Percentiles rank a stretch among this genome's conserved stretches.
Conservation (phyloP, 1,140 invertebrate genomes). For the Drosophila nigromelanica region DNA sequence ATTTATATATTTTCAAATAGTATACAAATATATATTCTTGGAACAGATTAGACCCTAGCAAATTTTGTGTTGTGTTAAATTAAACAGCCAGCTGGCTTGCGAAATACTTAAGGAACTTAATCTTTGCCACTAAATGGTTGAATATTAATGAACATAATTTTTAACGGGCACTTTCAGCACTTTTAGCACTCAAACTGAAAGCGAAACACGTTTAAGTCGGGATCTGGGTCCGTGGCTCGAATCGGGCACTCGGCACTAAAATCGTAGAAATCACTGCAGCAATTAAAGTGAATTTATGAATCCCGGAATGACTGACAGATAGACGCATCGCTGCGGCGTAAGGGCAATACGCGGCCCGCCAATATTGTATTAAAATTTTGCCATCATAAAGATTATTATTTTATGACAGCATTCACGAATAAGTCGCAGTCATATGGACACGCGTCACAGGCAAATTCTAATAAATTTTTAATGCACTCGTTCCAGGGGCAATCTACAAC, state of each 20-base stretch:
- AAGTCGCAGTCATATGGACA: conserved; percentile 52
- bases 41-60: conserved; percentile 4
- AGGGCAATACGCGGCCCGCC: conserved; percentile 33
- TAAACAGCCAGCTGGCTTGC: conserved; percentile 28
- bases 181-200: conserved; percentile 53
- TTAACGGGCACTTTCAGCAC: conserved; percentile 64
- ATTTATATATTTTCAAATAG: neutral
- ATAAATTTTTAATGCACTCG: conserved; percentile 81
- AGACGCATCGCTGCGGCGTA: conserved; percentile 39
- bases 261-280: conserved; percentile 72
- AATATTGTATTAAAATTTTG: conserved; percentile 81
- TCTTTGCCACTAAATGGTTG: conserved; percentile 68
- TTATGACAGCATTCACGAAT: conserved; percentile 56
- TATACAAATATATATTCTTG: neutral
- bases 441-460: conserved; percentile 78
- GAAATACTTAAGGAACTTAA: conserved; percentile 38
- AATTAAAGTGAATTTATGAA: conserved; percentile 82
- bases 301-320: conserved; percentile 63
- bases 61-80: neutral
- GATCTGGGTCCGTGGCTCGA: conserved; percentile 3
- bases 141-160: conserved; percentile 76
- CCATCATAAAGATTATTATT: conserved; percentile 82
- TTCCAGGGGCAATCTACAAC: conserved; percentile 18
- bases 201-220: conserved; percentile 52
- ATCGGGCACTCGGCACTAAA: conserved; percentile 43